These are phyloP conservation scores for Poeciliopsis paucimaculata DNA, from an alignment of 2,797 vertebrate genomes.

Conservation along the genomic window DNA sequence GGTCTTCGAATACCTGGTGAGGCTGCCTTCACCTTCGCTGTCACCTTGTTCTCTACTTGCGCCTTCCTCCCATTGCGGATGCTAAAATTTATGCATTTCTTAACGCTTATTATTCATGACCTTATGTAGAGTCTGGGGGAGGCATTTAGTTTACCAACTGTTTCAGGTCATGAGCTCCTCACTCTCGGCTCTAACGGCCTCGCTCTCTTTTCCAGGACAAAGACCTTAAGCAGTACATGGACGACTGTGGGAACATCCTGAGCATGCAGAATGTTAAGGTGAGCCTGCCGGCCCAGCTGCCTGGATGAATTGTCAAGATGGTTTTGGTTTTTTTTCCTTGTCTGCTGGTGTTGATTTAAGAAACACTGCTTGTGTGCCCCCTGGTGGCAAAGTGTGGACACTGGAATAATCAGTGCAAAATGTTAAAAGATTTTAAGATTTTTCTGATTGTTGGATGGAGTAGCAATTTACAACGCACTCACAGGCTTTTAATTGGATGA, in stretches of 20 bases:
- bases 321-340: constrained; percentile 4
- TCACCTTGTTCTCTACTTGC: constrained; percentile 26
- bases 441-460: not conserved
- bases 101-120: constrained; percentile 58
- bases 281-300: constrained; percentile 57
- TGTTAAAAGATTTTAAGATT: not conserved
- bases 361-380: constrained; percentile 52
- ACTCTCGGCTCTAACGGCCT: constrained; percentile 5
- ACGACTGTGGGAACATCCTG: constrained; percentile 96
- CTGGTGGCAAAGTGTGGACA: constrained; percentile 54
- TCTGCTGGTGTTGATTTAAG: constrained; percentile 8
- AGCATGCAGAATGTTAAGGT: constrained; percentile 98
- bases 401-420: not conserved
- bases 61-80: constrained; percentile 24
- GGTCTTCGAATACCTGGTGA: constrained; percentile 97
- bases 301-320: constrained; percentile 41
- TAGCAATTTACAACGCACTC: not conserved
- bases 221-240: constrained; percentile 97
- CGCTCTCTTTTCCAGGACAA: constrained; percentile 84
- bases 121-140: constrained; percentile 11
- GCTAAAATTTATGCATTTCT: constrained; percentile 33
- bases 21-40: constrained; percentile 42
- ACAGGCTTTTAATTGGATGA: not conserved
- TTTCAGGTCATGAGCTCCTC: constrained; percentile 21
- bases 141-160: constrained; percentile 18